Evolutionary conservation across 2,888 invertebrate species (phyloP).

Genomic region (Carabus problematicus): DNA sequence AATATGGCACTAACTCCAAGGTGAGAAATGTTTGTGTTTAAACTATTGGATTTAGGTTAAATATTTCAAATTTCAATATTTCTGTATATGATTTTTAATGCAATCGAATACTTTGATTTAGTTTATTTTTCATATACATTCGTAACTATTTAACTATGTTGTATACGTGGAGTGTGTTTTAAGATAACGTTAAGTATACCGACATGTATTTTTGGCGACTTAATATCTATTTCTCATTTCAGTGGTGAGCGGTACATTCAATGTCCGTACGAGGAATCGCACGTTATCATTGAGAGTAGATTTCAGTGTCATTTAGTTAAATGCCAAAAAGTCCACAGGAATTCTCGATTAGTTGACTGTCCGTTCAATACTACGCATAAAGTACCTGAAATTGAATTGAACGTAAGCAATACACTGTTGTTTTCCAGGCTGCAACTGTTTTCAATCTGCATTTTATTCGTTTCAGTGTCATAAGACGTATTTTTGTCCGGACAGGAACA

Average conservation of each 20-base stretch:
- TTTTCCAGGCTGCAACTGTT: background rate
- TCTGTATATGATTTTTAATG: too few relatives aligned
- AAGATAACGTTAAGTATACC: too few relatives aligned
- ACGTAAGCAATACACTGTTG: conserved; percentile 7
- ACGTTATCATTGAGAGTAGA: conserved; percentile 12
- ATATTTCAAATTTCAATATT: too few relatives aligned
- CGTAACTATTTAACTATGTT: too few relatives aligned
- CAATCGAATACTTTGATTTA: too few relatives aligned
- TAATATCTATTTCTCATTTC: too few relatives aligned
- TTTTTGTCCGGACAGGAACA: conserved; percentile 23
- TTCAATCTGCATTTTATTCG: background rate
- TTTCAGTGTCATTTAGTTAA: conserved; percentile 30
- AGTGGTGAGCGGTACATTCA: background rate
- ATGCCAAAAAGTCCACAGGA: conserved; percentile 18
- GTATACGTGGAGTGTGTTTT: too few relatives aligned
- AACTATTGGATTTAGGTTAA: too few relatives aligned
- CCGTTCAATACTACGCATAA: conserved; percentile 30
- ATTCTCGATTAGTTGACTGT: conserved; percentile 14
- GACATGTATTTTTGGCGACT: too few relatives aligned
- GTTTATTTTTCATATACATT: too few relatives aligned
- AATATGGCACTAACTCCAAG: too few relatives aligned
- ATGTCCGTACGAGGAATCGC: conserved; percentile 25
- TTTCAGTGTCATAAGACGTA: conserved; percentile 29
- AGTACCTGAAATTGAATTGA: conserved; percentile 27
- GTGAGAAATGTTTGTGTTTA: too few relatives aligned